phyloP scores from a whole-genome alignment of 2,113 vertebrate genomes.

The Colaptes auratus region DNA sequence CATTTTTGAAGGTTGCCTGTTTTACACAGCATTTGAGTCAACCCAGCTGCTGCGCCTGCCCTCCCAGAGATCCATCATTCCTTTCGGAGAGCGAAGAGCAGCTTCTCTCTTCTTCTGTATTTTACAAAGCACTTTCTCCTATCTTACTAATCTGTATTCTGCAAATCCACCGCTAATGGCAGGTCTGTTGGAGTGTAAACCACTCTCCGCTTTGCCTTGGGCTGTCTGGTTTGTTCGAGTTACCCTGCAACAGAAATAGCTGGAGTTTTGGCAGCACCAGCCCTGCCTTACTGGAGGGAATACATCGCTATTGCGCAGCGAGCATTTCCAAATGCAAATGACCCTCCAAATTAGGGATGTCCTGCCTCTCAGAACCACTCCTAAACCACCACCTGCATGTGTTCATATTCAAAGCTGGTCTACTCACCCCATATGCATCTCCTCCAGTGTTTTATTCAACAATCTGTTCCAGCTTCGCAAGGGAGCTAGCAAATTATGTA shows the following conservation, averaged over 20 bases:
- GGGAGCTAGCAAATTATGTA: constrained; percentile 83
- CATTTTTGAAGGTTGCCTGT: constrained; percentile 7
- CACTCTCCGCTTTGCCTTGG: constrained; percentile 67
- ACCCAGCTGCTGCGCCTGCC: neutral
- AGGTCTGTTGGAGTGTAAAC: constrained; percentile 68
- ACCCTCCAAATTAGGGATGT: constrained; percentile 80
- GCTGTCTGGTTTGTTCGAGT: constrained; percentile 73
- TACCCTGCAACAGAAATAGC: constrained; percentile 75
- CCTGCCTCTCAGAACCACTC: constrained; percentile 76
- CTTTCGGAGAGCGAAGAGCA: constrained; percentile 28
- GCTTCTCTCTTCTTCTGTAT: neutral
- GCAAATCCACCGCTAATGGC: constrained; percentile 60
- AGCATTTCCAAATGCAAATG: constrained; percentile 80
- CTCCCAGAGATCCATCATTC: constrained; percentile 57
- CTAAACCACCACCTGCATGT: constrained; percentile 78
- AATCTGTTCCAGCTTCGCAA: constrained; percentile 82
- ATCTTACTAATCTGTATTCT: constrained; percentile 71
- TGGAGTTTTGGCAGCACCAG: constrained; percentile 65
- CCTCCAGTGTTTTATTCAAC: constrained; percentile 82
- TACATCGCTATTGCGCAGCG: constrained; percentile 70
- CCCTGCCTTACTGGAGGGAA: constrained; percentile 72
- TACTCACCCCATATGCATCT: constrained; percentile 80
- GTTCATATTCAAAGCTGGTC: constrained; percentile 75
- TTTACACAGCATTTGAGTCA: constrained; percentile 35
- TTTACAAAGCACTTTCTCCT: constrained; percentile 37